Percentiles rank a stretch among this genome's conserved stretches.
Conservation (phyloP, 2,797 vertebrate genomes). For the Oceanodroma leucorhoa region DNA sequence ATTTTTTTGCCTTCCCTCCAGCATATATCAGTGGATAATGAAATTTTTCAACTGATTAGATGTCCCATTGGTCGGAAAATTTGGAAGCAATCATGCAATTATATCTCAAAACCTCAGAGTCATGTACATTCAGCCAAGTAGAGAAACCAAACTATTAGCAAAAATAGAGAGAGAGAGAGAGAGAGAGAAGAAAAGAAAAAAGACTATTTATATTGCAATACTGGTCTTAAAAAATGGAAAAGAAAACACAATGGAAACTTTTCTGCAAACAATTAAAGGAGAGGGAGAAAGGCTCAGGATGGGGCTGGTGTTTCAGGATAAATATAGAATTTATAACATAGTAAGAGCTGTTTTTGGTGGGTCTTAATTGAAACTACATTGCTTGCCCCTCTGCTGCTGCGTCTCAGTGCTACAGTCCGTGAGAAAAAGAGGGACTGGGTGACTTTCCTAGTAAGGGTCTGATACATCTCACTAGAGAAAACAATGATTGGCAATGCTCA, state of each 20-base stretch:
- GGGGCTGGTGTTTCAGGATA: conserved; percentile 57
- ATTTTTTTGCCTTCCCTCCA: conserved; percentile 17
- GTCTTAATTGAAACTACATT: conserved; percentile 74
- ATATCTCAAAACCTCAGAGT: conserved; percentile 68
- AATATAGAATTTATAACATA: conserved; percentile 77
- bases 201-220: conserved; percentile 72
- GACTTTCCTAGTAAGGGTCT: conserved; percentile 24
- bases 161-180: conserved; percentile 9
- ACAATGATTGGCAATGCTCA: conserved; percentile 51
- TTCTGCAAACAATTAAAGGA: conserved; percentile 72
- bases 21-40: conserved; percentile 57
- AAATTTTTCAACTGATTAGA: conserved; percentile 72
- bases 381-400: conserved; percentile 22
- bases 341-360: conserved; percentile 72
- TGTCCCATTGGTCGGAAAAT: conserved; percentile 62
- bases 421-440: conserved; percentile 36
- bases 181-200: not conserved
- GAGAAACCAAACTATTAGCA: conserved; percentile 71
- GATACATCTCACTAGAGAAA: not conserved
- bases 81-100: conserved; percentile 71
- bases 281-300: conserved; percentile 16
- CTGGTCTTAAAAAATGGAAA: conserved; percentile 64
- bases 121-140: conserved; percentile 62
- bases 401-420: not conserved
- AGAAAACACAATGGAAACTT: conserved; percentile 70